phyloP scores from a whole-genome alignment of 1,140 invertebrate species.

The Tetranychus urticae region DNA sequence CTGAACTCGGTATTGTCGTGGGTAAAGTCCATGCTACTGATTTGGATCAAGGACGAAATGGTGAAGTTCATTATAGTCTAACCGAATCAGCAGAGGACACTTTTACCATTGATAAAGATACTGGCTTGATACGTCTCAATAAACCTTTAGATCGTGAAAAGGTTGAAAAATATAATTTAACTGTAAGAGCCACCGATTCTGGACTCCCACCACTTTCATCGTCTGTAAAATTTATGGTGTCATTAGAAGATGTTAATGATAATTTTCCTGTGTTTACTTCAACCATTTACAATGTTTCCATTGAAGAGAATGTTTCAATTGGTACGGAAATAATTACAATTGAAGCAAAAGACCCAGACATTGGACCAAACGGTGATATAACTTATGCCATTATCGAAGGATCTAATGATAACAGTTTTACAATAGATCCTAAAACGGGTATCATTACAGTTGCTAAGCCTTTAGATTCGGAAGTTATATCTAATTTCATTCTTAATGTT shows the following conservation, averaged over 20 bases:
- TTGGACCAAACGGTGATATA: constrained; percentile 25
- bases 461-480: constrained; percentile 34
- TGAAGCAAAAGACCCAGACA: constrained; percentile 69
- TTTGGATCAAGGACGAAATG: constrained; percentile 75
- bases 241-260: constrained; percentile 71
- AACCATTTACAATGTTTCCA: constrained; percentile 30
- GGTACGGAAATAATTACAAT: constrained; percentile 69
- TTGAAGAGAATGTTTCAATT: constrained; percentile 51
- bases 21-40: constrained; percentile 42
- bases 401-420: constrained; percentile 41
- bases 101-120: constrained; percentile 75
- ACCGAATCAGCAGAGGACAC: constrained; percentile 28
- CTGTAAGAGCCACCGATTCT: constrained; percentile 65
- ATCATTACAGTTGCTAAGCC: constrained; percentile 33
- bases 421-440: constrained; percentile 72
- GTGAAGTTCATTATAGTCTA: constrained; percentile 87
- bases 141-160: background rate
- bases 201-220: constrained; percentile 44
- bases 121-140: constrained; percentile 31
- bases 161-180: constrained; percentile 50
- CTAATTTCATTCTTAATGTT: constrained; percentile 28
- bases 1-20: constrained; percentile 40
- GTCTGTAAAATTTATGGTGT: constrained; percentile 51
- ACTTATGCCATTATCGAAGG: background rate
- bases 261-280: constrained; percentile 64